phyloP scores from a whole-genome alignment of 2,113 vertebrate species.

The Corythaeola cristata region DNA sequence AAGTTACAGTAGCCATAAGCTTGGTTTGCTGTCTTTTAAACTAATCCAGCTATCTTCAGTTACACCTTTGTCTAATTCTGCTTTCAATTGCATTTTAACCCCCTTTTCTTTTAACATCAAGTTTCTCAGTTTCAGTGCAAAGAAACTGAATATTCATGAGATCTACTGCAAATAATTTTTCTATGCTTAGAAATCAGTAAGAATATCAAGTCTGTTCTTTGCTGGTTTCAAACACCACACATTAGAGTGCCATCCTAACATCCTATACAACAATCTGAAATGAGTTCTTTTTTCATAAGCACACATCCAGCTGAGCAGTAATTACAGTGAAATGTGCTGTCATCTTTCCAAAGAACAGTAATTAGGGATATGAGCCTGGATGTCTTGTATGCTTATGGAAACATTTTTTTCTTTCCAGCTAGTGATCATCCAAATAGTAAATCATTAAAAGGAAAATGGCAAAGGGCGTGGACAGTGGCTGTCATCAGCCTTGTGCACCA shows the following conservation, averaged over 20 bases:
- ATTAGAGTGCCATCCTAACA: background rate
- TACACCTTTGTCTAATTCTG: background rate
- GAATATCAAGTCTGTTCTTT: background rate
- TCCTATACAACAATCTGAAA: conserved; percentile 18
- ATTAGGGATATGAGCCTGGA: conserved; percentile 40
- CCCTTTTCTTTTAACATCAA: background rate
- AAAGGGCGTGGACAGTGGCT: conserved; percentile 6
- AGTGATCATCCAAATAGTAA: conserved; percentile 35
- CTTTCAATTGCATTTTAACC: background rate
- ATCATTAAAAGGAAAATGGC: conserved; percentile 43
- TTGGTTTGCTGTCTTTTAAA: background rate
- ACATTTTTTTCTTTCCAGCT: conserved; percentile 24
- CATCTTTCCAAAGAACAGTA: conserved; percentile 42
- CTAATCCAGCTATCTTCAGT: background rate
- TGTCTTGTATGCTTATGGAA: conserved; percentile 45
- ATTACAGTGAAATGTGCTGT: conserved; percentile 52
- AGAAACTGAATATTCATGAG: background rate
- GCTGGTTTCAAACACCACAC: background rate
- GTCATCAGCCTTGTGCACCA: background rate
- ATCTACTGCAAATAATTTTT: background rate
- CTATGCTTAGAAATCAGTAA: background rate
- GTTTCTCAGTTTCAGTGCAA: background rate
- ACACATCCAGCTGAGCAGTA: conserved; percentile 29
- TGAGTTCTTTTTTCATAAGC: conserved; percentile 18
- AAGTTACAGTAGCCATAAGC: background rate